Evolutionary conservation across 2,888 invertebrate genomes (phyloP).

Genomic region (Griposia aprilina): DNA sequence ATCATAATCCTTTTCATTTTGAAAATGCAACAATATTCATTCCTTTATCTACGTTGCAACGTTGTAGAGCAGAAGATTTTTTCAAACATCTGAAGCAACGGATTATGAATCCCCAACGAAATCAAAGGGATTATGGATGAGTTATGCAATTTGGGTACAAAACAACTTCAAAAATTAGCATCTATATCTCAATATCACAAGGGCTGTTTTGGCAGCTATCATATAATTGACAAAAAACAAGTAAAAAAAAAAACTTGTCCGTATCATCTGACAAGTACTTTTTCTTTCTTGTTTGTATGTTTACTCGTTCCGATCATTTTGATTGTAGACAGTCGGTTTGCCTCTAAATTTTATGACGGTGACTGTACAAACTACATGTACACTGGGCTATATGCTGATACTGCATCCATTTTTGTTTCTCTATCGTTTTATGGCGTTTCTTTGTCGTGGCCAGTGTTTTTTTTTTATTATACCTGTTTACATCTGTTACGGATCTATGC

Average conservation of each 20-base stretch:
- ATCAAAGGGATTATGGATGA: not conserved
- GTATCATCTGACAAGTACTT: not conserved
- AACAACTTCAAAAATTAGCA: not conserved
- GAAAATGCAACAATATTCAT: not conserved
- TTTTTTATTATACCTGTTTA: conserved; percentile 35
- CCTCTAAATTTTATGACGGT: not conserved
- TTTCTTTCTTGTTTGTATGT: not conserved
- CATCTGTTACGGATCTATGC: conserved; percentile 30
- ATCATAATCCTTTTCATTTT: not conserved
- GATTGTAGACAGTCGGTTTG: not conserved
- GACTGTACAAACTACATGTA: conserved; percentile 20
- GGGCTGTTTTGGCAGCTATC: not conserved
- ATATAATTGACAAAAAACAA: not conserved
- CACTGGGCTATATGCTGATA: conserved; percentile 18
- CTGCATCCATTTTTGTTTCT: conserved; percentile 35
- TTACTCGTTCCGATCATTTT: not conserved
- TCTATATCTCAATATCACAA: not conserved
- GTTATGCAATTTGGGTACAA: not conserved
- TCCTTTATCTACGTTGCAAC: not conserved
- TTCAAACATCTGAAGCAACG: not conserved
- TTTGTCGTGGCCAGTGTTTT: conserved; percentile 31
- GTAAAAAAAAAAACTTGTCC: too few relatives aligned
- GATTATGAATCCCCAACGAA: not conserved
- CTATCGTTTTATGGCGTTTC: conserved; percentile 22
- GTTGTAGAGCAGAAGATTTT: not conserved